These are phyloP conservation scores for Dendroctonus ponderosae DNA, from an alignment of 1,140 invertebrate species.

Conservation along the genomic window DNA sequence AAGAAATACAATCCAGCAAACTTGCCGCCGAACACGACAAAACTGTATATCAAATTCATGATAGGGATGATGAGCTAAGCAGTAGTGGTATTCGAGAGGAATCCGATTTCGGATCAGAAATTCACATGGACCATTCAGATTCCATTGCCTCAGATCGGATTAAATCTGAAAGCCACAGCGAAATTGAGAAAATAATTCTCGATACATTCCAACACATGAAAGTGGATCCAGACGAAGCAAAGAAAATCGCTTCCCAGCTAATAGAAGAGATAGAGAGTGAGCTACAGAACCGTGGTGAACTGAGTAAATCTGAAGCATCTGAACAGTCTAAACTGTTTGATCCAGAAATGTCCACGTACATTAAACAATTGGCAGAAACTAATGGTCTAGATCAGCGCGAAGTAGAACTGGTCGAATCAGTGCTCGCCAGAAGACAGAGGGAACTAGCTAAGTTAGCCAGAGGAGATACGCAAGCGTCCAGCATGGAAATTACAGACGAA, in stretches of 20 bases:
- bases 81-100: conserved; percentile 44
- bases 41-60: conserved; percentile 10
- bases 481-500: conserved; percentile 69
- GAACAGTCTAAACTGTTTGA: conserved; percentile 18
- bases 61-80: conserved; percentile 49
- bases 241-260: conserved; percentile 54
- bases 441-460: conserved; percentile 52
- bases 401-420: conserved; percentile 53
- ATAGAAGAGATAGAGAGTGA: conserved; percentile 57
- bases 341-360: conserved; percentile 52
- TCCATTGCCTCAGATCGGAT: conserved; percentile 44
- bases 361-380: conserved; percentile 52
- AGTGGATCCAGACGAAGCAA: conserved; percentile 57
- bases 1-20: conserved; percentile 23
- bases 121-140: conserved; percentile 48
- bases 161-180: conserved; percentile 47
- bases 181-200: conserved; percentile 48
- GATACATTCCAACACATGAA: conserved; percentile 52
- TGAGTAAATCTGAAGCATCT: conserved; percentile 9
- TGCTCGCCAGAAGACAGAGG: conserved; percentile 53
- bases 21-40: not conserved
- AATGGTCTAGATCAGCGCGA: conserved; percentile 53
- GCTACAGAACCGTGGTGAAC: conserved; percentile 48
- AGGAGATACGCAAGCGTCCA: conserved; percentile 59
- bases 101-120: conserved; percentile 49